phyloP scores from a whole-genome alignment of 2,797 vertebrate genomes.

The Coendou prehensilis region DNA sequence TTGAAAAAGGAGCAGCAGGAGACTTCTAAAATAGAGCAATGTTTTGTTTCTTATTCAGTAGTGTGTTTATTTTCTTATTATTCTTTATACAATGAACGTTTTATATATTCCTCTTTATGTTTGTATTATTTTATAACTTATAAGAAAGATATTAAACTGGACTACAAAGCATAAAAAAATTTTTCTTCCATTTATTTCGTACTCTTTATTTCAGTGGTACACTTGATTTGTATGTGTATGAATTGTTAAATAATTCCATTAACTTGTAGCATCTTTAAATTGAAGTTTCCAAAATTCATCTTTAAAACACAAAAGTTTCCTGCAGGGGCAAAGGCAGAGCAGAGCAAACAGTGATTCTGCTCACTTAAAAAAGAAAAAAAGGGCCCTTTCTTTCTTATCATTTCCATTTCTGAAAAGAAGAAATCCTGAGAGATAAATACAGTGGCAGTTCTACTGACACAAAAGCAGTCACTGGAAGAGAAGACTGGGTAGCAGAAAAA shows the following conservation, averaged over 20 bases:
- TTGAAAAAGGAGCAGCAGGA: neutral
- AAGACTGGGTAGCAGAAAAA: neutral
- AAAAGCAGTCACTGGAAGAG: slow-evolving; percentile 9
- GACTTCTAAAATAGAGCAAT: neutral
- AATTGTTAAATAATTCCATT: neutral
- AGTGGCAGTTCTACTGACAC: neutral
- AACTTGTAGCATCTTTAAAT: neutral
- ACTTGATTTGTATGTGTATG: neutral
- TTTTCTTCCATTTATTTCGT: neutral
- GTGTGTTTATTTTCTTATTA: slow-evolving; percentile 6
- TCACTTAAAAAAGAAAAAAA: neutral
- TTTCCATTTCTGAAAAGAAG: slow-evolving; percentile 10
- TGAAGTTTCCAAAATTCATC: neutral
- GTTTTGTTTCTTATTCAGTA: neutral
- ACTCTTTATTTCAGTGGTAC: neutral
- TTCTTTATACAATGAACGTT: neutral
- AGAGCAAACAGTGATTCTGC: neutral
- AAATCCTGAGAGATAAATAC: neutral
- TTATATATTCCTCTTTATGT: neutral
- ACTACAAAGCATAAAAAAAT: neutral
- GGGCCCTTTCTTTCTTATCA: neutral
- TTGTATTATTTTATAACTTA: neutral
- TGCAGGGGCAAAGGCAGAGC: neutral
- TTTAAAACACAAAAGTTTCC: slow-evolving; percentile 18
- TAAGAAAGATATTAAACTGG: slow-evolving; percentile 9